A percentile compares a stretch with the other conserved stretches of the same genome.
Evolutionary conservation across 2,113 vertebrate species (phyloP).

Genomic region (Hypomesus transpacificus): DNA sequence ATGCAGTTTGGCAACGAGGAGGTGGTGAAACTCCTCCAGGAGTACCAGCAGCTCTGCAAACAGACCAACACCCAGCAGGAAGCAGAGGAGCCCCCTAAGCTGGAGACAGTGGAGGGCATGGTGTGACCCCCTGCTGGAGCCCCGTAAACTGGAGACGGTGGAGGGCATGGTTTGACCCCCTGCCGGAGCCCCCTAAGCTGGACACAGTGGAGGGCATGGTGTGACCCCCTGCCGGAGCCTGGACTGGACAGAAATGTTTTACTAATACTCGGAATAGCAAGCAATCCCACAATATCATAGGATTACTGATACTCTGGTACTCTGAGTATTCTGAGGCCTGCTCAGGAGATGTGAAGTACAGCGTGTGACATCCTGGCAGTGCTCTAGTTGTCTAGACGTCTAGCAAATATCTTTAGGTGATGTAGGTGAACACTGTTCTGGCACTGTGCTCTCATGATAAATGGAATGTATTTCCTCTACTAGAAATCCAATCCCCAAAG

Average conservation of each 20-base stretch:
- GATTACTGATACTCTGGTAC: too few species aligned
- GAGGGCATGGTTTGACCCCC: slow-evolving; percentile 75
- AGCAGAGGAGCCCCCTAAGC: slow-evolving; percentile 50
- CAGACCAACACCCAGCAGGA: slow-evolving; percentile 33
- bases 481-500: background rate
- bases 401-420: too few species aligned
- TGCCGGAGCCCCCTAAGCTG: slow-evolving; percentile 50
- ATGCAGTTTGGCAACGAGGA: slow-evolving; percentile 93
- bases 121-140: slow-evolving; percentile 61
- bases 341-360: too few species aligned
- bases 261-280: too few species aligned
- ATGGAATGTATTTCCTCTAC: too few species aligned
- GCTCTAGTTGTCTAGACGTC: too few species aligned
- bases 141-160: slow-evolving; percentile 65
- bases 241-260: too few species aligned
- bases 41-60: slow-evolving; percentile 70
- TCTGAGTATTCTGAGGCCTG: background rate
- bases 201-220: slow-evolving; percentile 75
- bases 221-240: slow-evolving; percentile 42
- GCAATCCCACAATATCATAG: too few species aligned
- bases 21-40: slow-evolving; percentile 86
- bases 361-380: too few species aligned
- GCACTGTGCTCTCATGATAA: too few species aligned
- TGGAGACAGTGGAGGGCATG: slow-evolving; percentile 73
- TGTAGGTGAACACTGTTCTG: too few species aligned